Evolutionary conservation across 2,113 vertebrate genomes (phyloP).

Genomic region (Sinocyclocheilus maitianheensis): DNA sequence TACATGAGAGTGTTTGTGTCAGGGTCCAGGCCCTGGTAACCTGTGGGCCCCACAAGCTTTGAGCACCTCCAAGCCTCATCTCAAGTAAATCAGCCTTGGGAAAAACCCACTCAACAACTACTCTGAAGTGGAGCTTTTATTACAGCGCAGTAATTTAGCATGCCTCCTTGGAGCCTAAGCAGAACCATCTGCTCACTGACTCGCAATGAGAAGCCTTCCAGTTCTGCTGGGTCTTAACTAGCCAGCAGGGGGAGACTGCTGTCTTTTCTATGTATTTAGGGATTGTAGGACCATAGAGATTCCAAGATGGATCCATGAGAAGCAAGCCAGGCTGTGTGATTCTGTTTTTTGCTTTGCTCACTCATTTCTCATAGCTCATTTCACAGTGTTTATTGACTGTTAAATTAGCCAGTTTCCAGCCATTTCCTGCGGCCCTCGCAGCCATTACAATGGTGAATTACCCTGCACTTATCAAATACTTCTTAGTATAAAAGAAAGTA

Average conservation of each 20-base stretch:
- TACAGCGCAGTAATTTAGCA: conserved; percentile 61
- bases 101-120: conserved; percentile 51
- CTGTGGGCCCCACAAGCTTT: conserved; percentile 41
- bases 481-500: conserved; percentile 29
- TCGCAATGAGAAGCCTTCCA: conserved; percentile 30
- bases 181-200: conserved; percentile 66
- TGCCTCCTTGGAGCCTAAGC: conserved; percentile 58
- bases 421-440: conserved; percentile 36
- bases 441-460: conserved; percentile 46
- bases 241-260: conserved; percentile 54
- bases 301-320: not conserved
- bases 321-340: not conserved
- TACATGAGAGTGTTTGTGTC: conserved; percentile 47
- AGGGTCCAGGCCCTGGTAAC: conserved; percentile 32
- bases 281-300: not conserved
- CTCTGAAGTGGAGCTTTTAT: conserved; percentile 61
- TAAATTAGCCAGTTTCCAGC: conserved; percentile 59
- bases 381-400: conserved; percentile 39
- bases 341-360: conserved; percentile 26
- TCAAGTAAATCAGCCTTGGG: conserved; percentile 55
- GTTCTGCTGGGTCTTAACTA: conserved; percentile 2
- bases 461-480: conserved; percentile 46
- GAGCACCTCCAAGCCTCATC: conserved; percentile 47
- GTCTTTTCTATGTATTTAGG: not conserved
- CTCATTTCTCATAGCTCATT: conserved; percentile 1